phyloP scores from a whole-genome alignment of 2,113 vertebrate genomes.

The Bufo bufo region DNA sequence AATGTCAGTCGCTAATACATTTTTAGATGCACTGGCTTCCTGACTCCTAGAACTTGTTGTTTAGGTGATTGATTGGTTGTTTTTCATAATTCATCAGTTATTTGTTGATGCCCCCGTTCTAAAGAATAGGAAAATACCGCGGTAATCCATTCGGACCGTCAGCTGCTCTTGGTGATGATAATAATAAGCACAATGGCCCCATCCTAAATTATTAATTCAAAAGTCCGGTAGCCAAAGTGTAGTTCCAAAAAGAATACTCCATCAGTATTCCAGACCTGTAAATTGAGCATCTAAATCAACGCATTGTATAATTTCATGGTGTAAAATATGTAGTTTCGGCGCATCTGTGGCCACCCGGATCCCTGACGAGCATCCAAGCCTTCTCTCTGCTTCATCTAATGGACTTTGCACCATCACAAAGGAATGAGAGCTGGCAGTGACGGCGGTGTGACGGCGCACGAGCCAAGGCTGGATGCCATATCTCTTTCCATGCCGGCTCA shows the following conservation, averaged over 20 bases:
- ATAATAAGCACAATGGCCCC: not conserved
- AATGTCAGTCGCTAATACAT: no score
- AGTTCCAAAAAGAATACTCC: not conserved
- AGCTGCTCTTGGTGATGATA: no score
- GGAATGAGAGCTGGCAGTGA: conserved; percentile 28
- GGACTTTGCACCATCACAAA: conserved; percentile 21
- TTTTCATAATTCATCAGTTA: no score
- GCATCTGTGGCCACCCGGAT: not conserved
- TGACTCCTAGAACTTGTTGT: no score
- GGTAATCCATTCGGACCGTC: no score
- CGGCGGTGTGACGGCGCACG: not conserved
- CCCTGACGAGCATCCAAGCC: conserved; percentile 12
- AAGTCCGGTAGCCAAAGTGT: not conserved
- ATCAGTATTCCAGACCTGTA: not conserved
- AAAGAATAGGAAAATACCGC: no score
- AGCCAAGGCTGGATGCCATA: conserved; percentile 34
- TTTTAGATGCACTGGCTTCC: no score
- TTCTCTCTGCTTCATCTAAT: not conserved
- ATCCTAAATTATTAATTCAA: not conserved
- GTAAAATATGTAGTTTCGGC: not conserved
- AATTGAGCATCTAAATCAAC: not conserved
- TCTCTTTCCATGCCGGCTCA: conserved; percentile 6
- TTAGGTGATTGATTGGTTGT: no score
- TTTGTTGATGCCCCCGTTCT: no score
- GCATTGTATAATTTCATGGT: not conserved